Base-by-base conservation (phyloP, 1,140 invertebrate species). In the Pseudomyrmex sp. region DNA sequence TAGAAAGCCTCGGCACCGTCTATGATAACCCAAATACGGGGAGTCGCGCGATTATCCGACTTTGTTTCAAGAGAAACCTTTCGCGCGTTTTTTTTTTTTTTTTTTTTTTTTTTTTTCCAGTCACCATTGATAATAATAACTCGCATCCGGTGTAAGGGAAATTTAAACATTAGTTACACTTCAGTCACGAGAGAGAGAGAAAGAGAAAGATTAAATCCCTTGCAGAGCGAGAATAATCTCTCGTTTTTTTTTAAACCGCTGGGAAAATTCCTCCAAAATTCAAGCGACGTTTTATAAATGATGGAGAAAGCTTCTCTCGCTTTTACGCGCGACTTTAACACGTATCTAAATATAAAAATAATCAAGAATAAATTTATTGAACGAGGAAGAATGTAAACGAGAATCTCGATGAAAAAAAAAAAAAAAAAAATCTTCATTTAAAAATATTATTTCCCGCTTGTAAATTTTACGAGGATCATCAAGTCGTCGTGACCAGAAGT, bases 21-120 rank as follows among this genome's bases (percentile, higher is more conserved):
- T 85, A 88, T 91, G 86, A 90, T 91, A 91, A 91, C 91, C 91
- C 91, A 91, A 91, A 91, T 91, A 89, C 88, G n/a, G 23, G 54
- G 13, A 54, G 18, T n/a, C 62, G 68, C 48, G 63, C 48, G 80
- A 54, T 73, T 76, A 83, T 86, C 44, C 62, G 72, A 72, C 84
- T 83, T 86, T 77, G 82, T 87, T 66, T 74, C 23, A 68, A 59
- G 70, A 75, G 84, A 84, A 85, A 82, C 72, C 26, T 35, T 35
- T 35, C 35, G 35, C 35, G 5, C 35, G 35, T 75, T 85, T 68
- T 52, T 79, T 52, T 20, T 52, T 50, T 4, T 18, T 13, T 62
- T 70, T 65, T 76, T 18, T 18, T 18, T 18, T 18, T 18, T 18
- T 18, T 18, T 18, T n/a, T n/a, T n/a, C 52, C 52, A 59, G 56